These are phyloP conservation scores for Cotesia chilonis DNA, from an alignment of 1,140 invertebrate species.

Conservation along the genomic window DNA sequence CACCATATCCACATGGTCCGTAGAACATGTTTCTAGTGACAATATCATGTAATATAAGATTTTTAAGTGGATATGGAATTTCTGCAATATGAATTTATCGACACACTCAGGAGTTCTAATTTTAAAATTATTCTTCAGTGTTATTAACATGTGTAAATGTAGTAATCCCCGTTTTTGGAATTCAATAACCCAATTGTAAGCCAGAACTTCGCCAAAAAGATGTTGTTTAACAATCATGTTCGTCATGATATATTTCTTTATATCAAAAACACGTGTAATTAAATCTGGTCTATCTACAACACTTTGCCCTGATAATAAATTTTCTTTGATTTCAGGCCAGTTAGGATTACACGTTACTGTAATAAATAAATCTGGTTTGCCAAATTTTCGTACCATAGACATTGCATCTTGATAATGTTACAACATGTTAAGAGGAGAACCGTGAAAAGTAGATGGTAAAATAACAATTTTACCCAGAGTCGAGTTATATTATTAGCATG, in stretches of 20 bases:
- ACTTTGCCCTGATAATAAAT: no score
- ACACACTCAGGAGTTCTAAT: slow-evolving; percentile 20
- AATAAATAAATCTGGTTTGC: no score
- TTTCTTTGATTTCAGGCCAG: no score
- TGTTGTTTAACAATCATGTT: slow-evolving; percentile 16
- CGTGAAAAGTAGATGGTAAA: no score
- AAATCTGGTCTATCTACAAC: slow-evolving; percentile 49
- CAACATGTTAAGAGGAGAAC: no score
- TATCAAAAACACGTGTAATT: slow-evolving; percentile 28
- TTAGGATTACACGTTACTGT: no score
- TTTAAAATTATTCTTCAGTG: slow-evolving; percentile 39
- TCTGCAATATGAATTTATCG: background rate
- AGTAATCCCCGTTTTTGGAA: slow-evolving; percentile 12
- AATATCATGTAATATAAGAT: no score
- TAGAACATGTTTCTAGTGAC: no score
- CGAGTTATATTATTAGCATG: no score
- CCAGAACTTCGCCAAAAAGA: slow-evolving; percentile 13
- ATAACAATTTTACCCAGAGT: no score
- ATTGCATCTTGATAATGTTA: slow-evolving; percentile 41
- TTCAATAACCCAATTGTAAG: slow-evolving; percentile 20
- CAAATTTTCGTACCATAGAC: slow-evolving; percentile 58
- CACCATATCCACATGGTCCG: slow-evolving; percentile 17
- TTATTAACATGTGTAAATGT: slow-evolving; percentile 34
- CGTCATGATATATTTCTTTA: slow-evolving; percentile 24
- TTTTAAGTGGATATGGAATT: no score